Base-by-base conservation (phyloP, 2,113 vertebrate species). In the Ptilorrhoa leucosticta region DNA sequence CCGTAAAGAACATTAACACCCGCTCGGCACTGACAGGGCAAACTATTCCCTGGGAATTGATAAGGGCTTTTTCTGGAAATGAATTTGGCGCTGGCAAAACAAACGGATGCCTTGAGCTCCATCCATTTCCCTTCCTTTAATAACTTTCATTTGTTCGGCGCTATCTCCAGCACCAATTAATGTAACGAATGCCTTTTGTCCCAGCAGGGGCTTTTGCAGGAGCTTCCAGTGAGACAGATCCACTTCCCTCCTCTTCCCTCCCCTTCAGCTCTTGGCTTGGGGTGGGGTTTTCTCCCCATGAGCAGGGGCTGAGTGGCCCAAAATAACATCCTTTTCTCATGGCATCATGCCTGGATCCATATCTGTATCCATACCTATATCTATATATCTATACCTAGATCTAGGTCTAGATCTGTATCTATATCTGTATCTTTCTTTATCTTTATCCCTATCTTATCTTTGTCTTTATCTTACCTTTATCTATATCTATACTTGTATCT, bases 41-140 rank as follows among this genome's bases (percentile, higher is more conserved):
- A 95, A 92, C 96, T 57, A 93, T 95, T 96, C 97, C 91, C 94
- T 82, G 87, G 96, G 97, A 97, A 97, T 94, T 97, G 97, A 97
- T 98, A 97, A 97, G 87, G 78, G 94, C 56, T 97, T 96, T 95
- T 92, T 94, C 97, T 97, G 94, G 93, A 97, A 97, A 97, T 81
- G 80, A 84, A 97, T 97, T 97, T 95, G 81, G 94, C 15, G 19
- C 91, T 93, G 82, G 93, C 88, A 96, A 98, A 97, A 97, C 92
- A 97, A 97, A 97, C 20, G 53, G 83, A 83, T 15, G 79, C 47
- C 71, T 94, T 45, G 66, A 93, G 93, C 87, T 86, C 77, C 86
- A 95, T 97, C 94, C 85, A 87, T 98, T 91, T 97, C 93, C 83
- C 73, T 95, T 90, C 90, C 92, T 97, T 97, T 97, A 97, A 97